Evolutionary conservation across 1,140 invertebrate species (phyloP), one percentile per base, ranked within the genome.

Genomic region (Diabrotica virgifera): DNA sequence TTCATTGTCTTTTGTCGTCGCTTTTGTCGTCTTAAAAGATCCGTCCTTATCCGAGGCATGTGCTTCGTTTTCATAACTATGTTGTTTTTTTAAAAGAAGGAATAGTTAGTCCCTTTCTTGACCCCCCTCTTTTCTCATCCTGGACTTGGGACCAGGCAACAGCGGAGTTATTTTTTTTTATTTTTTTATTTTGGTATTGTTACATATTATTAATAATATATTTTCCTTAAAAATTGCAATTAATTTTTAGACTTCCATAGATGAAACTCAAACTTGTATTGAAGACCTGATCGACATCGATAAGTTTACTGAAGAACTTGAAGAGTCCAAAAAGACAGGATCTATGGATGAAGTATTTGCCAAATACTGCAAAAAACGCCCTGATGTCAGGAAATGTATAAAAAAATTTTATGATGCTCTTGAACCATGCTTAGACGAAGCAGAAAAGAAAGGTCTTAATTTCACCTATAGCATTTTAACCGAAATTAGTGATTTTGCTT

Each of bases 401-500:
- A 78, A 70, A 3, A 84, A 87, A 66, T 85, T 89, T 57, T 86
- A 85, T 0, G 73, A 79, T 0, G 78, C 83, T 0, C 52, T 87
- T 0, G 83, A 87, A 64, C 82, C 82, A 0, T 93, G 91, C 67
- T 79, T 93, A 10, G 83, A 83, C 0, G 68, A 77, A 1, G 77
- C 84, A 13, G 90, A 93, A 75, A 79, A 77, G 11, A 80, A 81
- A 7, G 85, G 81, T 52, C 79, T 84, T 6, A 81, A 84, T 52
- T 84, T 85, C 0, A 75, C 89, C 4, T 73, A 84, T 57, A 88
- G 89, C 63, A 83, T 92, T 10, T 85, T 86, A 0, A 82, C 87
- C 6, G 85, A 87, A 7, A 70, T 92, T 0, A 72, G 88, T 0
- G 82, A 86, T 38, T 93, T 93, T 70, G 80, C 88, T 13, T 93